Evolutionary conservation across 1,140 invertebrate species (phyloP), one percentile per base, ranked within the genome.

Genomic region (Sminthurides bifidus): DNA sequence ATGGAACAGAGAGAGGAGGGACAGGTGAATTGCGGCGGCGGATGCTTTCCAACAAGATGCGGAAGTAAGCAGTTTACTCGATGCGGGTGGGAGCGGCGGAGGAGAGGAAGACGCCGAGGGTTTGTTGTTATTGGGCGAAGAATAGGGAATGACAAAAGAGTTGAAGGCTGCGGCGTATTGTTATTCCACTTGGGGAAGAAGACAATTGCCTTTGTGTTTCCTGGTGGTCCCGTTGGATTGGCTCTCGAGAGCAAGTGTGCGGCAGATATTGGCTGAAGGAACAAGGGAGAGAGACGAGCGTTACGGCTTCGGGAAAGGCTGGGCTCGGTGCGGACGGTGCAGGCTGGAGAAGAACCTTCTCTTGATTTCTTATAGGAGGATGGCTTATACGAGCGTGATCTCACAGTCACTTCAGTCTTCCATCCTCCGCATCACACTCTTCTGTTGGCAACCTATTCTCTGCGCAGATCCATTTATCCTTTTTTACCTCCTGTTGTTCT

Each of bases 401-500:
- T 37, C 12, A 10, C 17, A 38, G 23, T 37, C 14, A n/a, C 8
- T 46, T 37, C 17, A 5, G 19, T 46, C 44, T 46, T 12, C 31
- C 21, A 8, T 17, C 12, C 23, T 55, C 33, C 40, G 31, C 17
- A 2, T 46, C 51, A 21, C 49, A n/a, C 49, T 37, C 35, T 37
- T 27, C 31, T 41, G 27, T 29, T 19, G 12, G 26, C 37, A 38
- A 15, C 29, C 51, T 46, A 54, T 54, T 54, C 52, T 54, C 38
- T 54, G 52, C 52, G 52, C 52, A 54, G 52, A 54, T 54, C 52
- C 41, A 38, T 54, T 54, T 43, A 44, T 54, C 52, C 52, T 45
- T 44, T 31, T 12, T 19, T 19, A 43, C 23, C 38, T 31, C 23
- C 41, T 46, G 52, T 54, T 54, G 41, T 54, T 45, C 43, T 35